These are phyloP conservation scores for Trissoscelio sp. DNA, from an alignment of 2,888 invertebrate genomes.

Conservation along the genomic window DNA sequence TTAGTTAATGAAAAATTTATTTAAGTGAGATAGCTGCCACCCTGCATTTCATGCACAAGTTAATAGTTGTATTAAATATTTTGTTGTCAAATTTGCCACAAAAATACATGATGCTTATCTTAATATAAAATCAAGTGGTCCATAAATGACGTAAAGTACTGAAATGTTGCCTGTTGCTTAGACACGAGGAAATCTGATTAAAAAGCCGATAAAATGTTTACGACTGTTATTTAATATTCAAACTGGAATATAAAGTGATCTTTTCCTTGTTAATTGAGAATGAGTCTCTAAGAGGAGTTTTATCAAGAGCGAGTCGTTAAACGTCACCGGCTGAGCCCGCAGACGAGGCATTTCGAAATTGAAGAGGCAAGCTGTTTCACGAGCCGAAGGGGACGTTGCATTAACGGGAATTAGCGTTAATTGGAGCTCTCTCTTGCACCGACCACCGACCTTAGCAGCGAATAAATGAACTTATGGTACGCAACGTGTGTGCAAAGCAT, in stretches of 20 bases:
- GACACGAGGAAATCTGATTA: slow-evolving; percentile 43
- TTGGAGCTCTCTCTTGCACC: slow-evolving; percentile 75
- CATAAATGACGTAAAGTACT: slow-evolving; percentile 8
- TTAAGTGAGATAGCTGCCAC: too few relatives aligned
- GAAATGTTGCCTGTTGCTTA: slow-evolving; percentile 1
- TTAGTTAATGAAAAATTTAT: too few relatives aligned
- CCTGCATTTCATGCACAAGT: too few relatives aligned
- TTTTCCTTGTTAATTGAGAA: slow-evolving; percentile 66
- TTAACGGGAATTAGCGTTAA: slow-evolving; percentile 83
- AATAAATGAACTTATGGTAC: slow-evolving; percentile 69
- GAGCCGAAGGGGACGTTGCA: slow-evolving; percentile 74
- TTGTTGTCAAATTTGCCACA: too few relatives aligned
- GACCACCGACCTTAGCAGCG: slow-evolving; percentile 65
- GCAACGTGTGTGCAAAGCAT: slow-evolving; percentile 63
- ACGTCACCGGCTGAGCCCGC: slow-evolving; percentile 69
- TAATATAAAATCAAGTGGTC: too few relatives aligned
- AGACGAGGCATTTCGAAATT: slow-evolving; percentile 73
- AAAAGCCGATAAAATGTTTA: slow-evolving; percentile 45
- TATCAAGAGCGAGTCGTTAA: slow-evolving; percentile 64
- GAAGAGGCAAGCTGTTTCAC: slow-evolving; percentile 72
- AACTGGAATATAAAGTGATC: slow-evolving; percentile 52
- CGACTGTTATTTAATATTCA: slow-evolving; percentile 58
- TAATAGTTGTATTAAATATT: too few relatives aligned
- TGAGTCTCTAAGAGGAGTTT: slow-evolving; percentile 58
- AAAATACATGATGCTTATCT: too few relatives aligned